These are phyloP conservation scores for Drosophila sturtevanti DNA, from an alignment of 1,140 invertebrate species.

Conservation along the genomic window DNA sequence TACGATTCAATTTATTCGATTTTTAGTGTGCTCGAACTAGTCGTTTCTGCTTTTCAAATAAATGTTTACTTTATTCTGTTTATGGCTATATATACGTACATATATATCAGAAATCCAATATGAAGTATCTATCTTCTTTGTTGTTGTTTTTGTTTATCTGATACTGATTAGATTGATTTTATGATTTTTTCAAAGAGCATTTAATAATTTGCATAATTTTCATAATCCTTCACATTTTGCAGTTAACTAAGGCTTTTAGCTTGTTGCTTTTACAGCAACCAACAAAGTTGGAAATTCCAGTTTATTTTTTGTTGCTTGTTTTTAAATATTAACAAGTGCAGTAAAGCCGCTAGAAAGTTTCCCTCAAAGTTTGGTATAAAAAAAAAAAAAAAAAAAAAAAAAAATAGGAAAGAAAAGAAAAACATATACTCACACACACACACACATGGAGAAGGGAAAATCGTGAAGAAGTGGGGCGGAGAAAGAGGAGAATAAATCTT, in stretches of 20 bases:
- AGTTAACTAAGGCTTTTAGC: conserved; percentile 21
- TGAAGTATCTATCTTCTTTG: background rate
- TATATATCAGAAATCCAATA: too few species aligned
- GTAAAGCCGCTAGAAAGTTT: conserved; percentile 43
- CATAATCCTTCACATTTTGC: background rate
- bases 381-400: conserved; percentile 23
- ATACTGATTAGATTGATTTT: background rate
- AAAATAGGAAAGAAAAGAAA: too few species aligned
- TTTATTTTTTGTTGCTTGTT: conserved; percentile 14
- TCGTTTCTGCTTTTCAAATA: too few species aligned
- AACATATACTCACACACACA: conserved; percentile 30
- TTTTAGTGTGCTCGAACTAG: too few species aligned
- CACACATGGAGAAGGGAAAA: conserved; percentile 13
- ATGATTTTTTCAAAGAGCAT: too few species aligned
- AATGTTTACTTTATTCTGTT: too few species aligned
- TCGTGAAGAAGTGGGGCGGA: background rate
- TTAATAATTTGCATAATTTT: background rate
- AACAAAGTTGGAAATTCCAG: background rate
- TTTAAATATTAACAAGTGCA: conserved; percentile 62
- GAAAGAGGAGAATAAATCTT: background rate
- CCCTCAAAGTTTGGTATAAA: conserved; percentile 17
- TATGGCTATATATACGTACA: too few species aligned
- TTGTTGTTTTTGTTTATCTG: too few species aligned
- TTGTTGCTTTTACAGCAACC: conserved; percentile 29
- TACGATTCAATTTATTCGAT: too few species aligned